These are phyloP conservation scores for Cylas formicarius DNA, from an alignment of 1,140 invertebrate species.

Conservation along the genomic window DNA sequence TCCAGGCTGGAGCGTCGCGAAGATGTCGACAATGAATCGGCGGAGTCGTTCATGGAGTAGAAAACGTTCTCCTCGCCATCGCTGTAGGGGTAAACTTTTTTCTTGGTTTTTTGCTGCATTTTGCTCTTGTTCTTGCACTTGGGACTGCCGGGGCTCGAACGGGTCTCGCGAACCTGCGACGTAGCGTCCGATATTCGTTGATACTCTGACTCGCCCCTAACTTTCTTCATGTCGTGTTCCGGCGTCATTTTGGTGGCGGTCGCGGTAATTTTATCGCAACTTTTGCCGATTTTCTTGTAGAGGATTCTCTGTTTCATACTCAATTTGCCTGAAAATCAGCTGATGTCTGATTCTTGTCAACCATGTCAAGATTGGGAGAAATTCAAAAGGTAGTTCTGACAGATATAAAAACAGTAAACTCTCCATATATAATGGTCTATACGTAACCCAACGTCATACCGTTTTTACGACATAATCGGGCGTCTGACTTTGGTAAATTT, in stretches of 20 bases:
- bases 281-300: constrained; percentile 42
- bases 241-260: constrained; percentile 13
- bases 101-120: constrained; percentile 25
- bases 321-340: constrained; percentile 26
- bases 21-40: constrained; percentile 37
- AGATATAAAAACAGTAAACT: too few species aligned
- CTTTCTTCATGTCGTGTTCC: constrained; percentile 28
- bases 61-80: constrained; percentile 56
- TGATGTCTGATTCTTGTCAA: too few species aligned
- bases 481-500: too few species aligned
- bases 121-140: constrained; percentile 41
- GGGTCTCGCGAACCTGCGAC: constrained; percentile 43
- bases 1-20: constrained; percentile 45
- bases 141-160: constrained; percentile 36
- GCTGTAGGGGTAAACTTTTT: constrained; percentile 50
- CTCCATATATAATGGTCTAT: too few species aligned
- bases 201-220: constrained; percentile 49
- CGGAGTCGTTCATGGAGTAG: constrained; percentile 42
- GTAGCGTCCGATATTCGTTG: constrained; percentile 54
- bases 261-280: constrained; percentile 40
- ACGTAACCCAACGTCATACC: not conserved
- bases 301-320: constrained; percentile 33
- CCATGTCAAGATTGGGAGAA: too few species aligned
- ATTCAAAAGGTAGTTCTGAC: too few species aligned
- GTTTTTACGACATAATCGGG: too few species aligned